Evolutionary conservation across 2,888 invertebrate genomes (phyloP), one percentile per base, ranked within the genome.

Genomic region (Isotomurus palustris): DNA sequence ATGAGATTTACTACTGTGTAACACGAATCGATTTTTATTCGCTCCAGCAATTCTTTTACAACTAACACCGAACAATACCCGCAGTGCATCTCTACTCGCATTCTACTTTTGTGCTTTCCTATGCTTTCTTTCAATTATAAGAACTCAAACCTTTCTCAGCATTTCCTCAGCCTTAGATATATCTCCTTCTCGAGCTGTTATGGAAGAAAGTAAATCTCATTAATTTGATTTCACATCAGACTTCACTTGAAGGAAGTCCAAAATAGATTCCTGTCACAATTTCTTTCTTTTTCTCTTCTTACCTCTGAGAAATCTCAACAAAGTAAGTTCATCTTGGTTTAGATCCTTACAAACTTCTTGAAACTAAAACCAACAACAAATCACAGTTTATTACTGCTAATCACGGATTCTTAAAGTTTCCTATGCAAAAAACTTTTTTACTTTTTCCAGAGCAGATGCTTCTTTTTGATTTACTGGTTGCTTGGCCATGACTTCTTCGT

Each of bases 81-180:
- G n/a, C n/a, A n/a, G n/a, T n/a, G n/a, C n/a, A n/a, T n/a, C n/a
- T n/a, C n/a, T n/a, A n/a, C n/a, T n/a, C n/a, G n/a, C n/a, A n/a
- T n/a, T n/a, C n/a, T n/a, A n/a, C n/a, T n/a, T n/a, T n/a, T n/a
- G n/a, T n/a, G n/a, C n/a, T n/a, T n/a, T n/a, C n/a, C n/a, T n/a
- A n/a, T n/a, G n/a, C n/a, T n/a, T n/a, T n/a, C n/a, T n/a, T n/a
- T n/a, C n/a, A n/a, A n/a, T n/a, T 32, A 32, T 32, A 14, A 32
- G 14, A 32, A 32, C 69, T 81, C 85, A 83, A 78, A 92, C 92
- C 73, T 87, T 85, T 78, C 90, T 79, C 2, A 93, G 78, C 93
- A 93, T 93, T 78, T 88, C 88, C 75, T 93, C 93, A 0, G 93
- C 89, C n/a, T 88, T 90, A 51, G 82, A 84, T 1, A 85, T 73